Evolutionary conservation across 2,113 vertebrate species (phyloP).

Genomic region (Heterochromis multidens): DNA sequence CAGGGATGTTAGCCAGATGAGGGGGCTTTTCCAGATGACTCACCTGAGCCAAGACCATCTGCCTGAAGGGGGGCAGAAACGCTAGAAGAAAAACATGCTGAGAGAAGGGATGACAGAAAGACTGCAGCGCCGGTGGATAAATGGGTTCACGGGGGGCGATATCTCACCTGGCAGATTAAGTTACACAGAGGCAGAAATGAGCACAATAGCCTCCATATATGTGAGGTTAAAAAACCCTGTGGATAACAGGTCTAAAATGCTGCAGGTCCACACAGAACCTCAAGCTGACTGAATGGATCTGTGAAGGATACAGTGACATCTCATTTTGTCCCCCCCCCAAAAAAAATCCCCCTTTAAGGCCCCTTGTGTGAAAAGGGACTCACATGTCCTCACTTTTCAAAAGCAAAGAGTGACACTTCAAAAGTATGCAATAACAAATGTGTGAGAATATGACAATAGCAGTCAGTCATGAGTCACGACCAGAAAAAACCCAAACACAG

Average conservation of each 20-base stretch:
- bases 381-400: neutral
- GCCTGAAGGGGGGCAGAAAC: neutral
- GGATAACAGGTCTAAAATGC: slow-evolving; percentile 21
- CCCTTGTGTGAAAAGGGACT: neutral
- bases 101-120: slow-evolving; percentile 5
- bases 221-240: slow-evolving; percentile 10
- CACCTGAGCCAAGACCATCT: slow-evolving; percentile 43
- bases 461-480: neutral
- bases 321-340: slow-evolving; percentile 41
- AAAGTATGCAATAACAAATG: slow-evolving; percentile 6
- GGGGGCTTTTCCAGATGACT: slow-evolving; percentile 45
- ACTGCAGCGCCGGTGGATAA: slow-evolving; percentile 5
- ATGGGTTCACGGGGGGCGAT: neutral
- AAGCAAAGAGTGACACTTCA: neutral
- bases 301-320: slow-evolving; percentile 25
- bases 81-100: neutral
- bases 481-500: neutral
- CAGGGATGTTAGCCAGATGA: slow-evolving; percentile 35
- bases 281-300: slow-evolving; percentile 6
- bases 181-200: slow-evolving; percentile 35
- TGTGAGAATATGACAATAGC: neutral
- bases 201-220: slow-evolving; percentile 39
- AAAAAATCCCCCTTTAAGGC: slow-evolving; percentile 36
- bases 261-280: slow-evolving; percentile 33
- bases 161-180: slow-evolving; percentile 38